phyloP scores from a whole-genome alignment of 1,140 invertebrate species.

The Habropoda laboriosa region DNA sequence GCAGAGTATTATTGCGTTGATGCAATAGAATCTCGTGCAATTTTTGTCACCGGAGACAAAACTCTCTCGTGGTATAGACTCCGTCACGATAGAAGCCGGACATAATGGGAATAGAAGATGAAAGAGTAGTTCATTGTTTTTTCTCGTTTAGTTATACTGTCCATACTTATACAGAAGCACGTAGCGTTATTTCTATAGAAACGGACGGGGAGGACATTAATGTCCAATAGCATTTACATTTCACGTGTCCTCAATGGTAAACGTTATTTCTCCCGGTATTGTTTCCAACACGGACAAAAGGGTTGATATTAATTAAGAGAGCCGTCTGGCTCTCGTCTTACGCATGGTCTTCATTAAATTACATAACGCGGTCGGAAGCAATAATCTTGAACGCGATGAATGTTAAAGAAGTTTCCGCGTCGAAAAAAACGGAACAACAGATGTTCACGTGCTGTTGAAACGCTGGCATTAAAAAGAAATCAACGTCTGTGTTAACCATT shows the following conservation, averaged over 20 bases:
- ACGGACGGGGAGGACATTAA: neutral
- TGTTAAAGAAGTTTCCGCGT: neutral
- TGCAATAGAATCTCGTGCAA: no score
- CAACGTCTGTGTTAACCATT: constrained; percentile 13
- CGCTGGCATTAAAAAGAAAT: neutral
- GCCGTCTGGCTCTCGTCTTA: neutral
- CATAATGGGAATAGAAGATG: constrained; percentile 5
- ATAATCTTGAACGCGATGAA: neutral
- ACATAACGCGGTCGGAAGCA: neutral
- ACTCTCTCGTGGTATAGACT: no score
- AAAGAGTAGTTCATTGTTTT: neutral
- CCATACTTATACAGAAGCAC: neutral
- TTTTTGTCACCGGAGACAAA: no score
- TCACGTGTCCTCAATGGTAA: neutral
- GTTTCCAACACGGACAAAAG: neutral
- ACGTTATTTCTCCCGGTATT: neutral
- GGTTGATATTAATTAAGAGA: neutral
- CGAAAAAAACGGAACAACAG: neutral
- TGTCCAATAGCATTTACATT: neutral
- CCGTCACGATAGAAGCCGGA: neutral
- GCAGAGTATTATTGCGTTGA: no score
- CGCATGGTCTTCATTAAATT: neutral
- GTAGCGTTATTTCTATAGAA: neutral
- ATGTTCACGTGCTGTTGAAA: neutral
- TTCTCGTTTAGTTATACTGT: neutral